Evolutionary conservation across 53 echinoderm and acorn worm genomes (phyloP).

Genomic region (Mesocentrotus franciscanus): DNA sequence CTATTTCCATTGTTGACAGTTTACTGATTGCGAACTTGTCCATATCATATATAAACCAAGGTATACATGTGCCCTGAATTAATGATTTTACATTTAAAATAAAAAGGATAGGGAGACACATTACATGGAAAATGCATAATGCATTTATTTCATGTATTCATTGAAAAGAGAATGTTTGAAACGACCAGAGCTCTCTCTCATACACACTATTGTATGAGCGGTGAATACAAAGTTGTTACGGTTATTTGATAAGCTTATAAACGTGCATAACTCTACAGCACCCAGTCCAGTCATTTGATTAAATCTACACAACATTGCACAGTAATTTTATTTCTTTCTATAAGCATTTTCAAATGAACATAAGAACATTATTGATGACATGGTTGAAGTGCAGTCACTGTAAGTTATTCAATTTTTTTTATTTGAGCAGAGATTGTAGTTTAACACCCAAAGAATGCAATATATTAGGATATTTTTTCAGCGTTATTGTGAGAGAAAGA

Average conservation of each 20-base stretch:
- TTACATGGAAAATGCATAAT: too few species aligned
- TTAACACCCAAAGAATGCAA: neutral
- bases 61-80: too few species aligned
- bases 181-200: too few species aligned
- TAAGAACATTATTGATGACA: neutral
- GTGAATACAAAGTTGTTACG: neutral
- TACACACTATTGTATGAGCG: neutral
- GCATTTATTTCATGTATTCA: too few species aligned
- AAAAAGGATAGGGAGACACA: too few species aligned
- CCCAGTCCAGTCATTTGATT: neutral
- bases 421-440: neutral
- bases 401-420: neutral
- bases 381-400: slow-evolving; percentile 7
- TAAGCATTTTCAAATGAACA: neutral
- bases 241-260: neutral
- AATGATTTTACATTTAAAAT: too few species aligned
- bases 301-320: neutral
- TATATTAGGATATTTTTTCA: neutral
- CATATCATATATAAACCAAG: neutral
- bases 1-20: neutral
- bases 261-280: neutral
- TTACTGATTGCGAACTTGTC: neutral
- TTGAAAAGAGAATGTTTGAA: too few species aligned
- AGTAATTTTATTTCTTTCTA: neutral
- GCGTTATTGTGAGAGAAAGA: neutral